Conservation (phyloP, 2,888 invertebrate species). For the Noctua comes region DNA sequence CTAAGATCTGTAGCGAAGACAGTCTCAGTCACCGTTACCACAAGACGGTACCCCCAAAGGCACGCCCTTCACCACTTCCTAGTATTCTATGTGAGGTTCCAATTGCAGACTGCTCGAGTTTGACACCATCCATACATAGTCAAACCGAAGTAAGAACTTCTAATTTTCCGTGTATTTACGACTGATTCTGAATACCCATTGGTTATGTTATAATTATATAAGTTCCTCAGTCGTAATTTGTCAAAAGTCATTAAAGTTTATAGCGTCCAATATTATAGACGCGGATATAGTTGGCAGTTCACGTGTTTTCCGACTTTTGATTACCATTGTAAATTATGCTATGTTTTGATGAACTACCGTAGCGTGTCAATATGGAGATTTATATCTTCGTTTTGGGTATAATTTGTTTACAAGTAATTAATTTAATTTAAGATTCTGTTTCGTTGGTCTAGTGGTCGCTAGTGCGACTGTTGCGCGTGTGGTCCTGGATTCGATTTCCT, state of each 20-base stretch:
- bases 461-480: background rate
- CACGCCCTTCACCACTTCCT: too few species aligned
- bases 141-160: background rate
- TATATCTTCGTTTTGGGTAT: slow-evolving; percentile 21
- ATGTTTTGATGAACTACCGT: slow-evolving; percentile 36
- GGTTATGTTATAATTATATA: slow-evolving; percentile 27
- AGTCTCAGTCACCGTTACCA: too few species aligned
- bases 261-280: slow-evolving; percentile 29
- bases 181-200: background rate
- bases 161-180: background rate
- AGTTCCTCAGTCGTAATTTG: slow-evolving; percentile 33
- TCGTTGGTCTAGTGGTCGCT: background rate
- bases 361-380: slow-evolving; percentile 14
- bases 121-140: too few species aligned
- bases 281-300: slow-evolving; percentile 40
- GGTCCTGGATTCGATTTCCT: background rate
- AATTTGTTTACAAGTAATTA: slow-evolving; percentile 37
- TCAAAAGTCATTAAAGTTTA: slow-evolving; percentile 50
- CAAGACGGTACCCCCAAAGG: too few species aligned
- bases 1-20: too few species aligned
- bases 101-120: too few species aligned
- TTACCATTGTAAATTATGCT: slow-evolving; percentile 50
- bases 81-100: too few species aligned
- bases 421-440: background rate
- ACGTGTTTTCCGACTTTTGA: slow-evolving; percentile 26